A percentile compares a stretch with the other conserved stretches of the same genome.
Evolutionary conservation across 2,888 invertebrate genomes (phyloP).

Genomic region (Tachina fera): DNA sequence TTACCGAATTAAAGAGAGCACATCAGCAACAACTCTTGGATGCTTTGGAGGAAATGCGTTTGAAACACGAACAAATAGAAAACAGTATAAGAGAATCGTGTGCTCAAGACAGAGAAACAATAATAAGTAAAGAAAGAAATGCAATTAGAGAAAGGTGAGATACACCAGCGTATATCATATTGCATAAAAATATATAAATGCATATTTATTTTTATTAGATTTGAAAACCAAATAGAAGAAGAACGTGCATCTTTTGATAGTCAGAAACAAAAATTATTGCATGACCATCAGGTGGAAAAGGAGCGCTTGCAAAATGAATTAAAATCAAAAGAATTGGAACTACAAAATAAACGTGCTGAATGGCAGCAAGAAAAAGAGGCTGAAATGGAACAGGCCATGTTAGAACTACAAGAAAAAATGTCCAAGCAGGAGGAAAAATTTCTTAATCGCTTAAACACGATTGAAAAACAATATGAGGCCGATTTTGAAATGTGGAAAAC

Average conservation of each 20-base stretch:
- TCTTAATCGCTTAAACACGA: slow-evolving; percentile 85
- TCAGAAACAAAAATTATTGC: slow-evolving; percentile 83
- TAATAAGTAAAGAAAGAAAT: slow-evolving; percentile 86
- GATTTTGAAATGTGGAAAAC: slow-evolving; percentile 86
- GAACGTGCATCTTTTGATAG: slow-evolving; percentile 85
- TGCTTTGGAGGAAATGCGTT: slow-evolving; percentile 87
- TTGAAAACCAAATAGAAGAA: slow-evolving; percentile 85
- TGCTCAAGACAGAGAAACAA: slow-evolving; percentile 86
- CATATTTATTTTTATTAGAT: slow-evolving; percentile 76
- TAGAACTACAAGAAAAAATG: slow-evolving; percentile 84
- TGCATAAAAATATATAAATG: no score
- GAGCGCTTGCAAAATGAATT: slow-evolving; percentile 82
- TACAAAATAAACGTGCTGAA: slow-evolving; percentile 81
- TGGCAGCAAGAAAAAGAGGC: slow-evolving; percentile 83
- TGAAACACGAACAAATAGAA: slow-evolving; percentile 86
- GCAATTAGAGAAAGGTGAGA: slow-evolving; percentile 84
- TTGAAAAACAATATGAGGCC: slow-evolving; percentile 85
- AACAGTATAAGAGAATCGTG: slow-evolving; percentile 86
- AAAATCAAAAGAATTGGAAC: slow-evolving; percentile 83
- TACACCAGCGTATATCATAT: no score
- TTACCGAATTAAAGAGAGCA: slow-evolving; percentile 84
- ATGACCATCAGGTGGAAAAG: slow-evolving; percentile 83
- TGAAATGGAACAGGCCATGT: slow-evolving; percentile 83
- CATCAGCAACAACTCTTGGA: slow-evolving; percentile 88
- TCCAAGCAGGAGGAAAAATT: slow-evolving; percentile 83